phyloP scores from a whole-genome alignment of 2,113 vertebrate species.

The Centropus unirufus region DNA sequence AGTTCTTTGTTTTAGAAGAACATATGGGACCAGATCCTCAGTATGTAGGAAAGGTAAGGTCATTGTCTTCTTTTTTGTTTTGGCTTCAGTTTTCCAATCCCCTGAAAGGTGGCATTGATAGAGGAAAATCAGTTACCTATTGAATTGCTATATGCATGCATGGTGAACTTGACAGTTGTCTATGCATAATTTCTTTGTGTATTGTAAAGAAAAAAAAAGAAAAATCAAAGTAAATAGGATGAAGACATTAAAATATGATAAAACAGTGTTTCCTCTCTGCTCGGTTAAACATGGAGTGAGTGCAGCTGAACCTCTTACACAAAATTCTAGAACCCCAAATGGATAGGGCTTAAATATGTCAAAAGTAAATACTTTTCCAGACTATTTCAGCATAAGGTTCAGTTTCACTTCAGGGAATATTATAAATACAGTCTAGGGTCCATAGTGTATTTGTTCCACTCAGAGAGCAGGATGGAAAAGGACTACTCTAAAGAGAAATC shows the following conservation, averaged over 20 bases:
- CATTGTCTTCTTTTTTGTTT: not conserved
- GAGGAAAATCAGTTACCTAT: not conserved
- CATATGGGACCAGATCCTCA: slow-evolving; percentile 96
- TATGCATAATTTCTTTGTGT: not conserved
- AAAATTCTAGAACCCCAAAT: not conserved
- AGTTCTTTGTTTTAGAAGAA: slow-evolving; percentile 99
- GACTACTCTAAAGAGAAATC: not conserved
- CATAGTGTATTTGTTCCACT: not conserved
- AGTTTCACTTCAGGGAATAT: not conserved
- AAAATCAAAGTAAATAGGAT: not conserved
- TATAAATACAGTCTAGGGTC: not conserved
- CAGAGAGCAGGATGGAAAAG: not conserved
- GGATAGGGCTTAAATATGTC: not conserved
- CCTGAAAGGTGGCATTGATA: not conserved
- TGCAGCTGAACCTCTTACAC: not conserved
- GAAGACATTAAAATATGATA: not conserved
- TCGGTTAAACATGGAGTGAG: not conserved
- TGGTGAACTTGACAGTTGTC: not conserved
- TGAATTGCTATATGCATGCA: not conserved
- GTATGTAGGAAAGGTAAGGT: slow-evolving; percentile 95
- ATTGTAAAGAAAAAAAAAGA: not conserved
- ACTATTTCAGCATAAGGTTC: not conserved
- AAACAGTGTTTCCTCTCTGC: not conserved
- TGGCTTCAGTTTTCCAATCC: not conserved
- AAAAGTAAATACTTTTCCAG: not conserved